Conservation (phyloP, 92 coral and sea anemone species). For the Epizoanthus ramosus region DNA sequence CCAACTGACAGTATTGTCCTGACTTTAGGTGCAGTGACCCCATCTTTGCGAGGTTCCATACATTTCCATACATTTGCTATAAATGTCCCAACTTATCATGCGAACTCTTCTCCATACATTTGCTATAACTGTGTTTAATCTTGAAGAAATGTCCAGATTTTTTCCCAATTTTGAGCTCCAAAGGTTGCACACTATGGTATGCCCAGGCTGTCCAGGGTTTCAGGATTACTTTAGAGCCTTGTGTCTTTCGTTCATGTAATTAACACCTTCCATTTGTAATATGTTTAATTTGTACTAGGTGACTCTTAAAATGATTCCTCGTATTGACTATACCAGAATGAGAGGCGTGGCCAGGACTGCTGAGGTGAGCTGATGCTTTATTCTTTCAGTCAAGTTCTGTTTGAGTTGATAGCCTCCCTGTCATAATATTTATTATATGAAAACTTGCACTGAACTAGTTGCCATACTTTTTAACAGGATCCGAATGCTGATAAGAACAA, state of each 20-base stretch:
- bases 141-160: too few species aligned
- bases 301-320: constrained; percentile 95
- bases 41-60: too few species aligned
- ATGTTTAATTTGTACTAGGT: constrained; percentile 55
- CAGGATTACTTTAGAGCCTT: neutral
- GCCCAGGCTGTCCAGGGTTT: too few species aligned
- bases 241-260: neutral
- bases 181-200: too few species aligned
- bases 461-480: constrained; percentile 3
- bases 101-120: too few species aligned
- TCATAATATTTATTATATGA: constrained; percentile 1
- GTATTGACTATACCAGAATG: constrained; percentile 87
- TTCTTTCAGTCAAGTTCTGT: neutral
- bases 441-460: neutral
- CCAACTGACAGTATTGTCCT: too few species aligned
- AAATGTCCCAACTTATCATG: too few species aligned
- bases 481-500: constrained; percentile 79
- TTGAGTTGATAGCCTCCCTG: neutral
- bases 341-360: constrained; percentile 82
- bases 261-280: neutral
- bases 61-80: too few species aligned
- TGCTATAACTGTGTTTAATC: too few species aligned
- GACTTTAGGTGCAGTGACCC: too few species aligned
- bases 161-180: too few species aligned
- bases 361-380: constrained; percentile 64